Evolutionary conservation across 2,113 vertebrate species (phyloP).

Genomic region (Craseonycteris thonglongyai): DNA sequence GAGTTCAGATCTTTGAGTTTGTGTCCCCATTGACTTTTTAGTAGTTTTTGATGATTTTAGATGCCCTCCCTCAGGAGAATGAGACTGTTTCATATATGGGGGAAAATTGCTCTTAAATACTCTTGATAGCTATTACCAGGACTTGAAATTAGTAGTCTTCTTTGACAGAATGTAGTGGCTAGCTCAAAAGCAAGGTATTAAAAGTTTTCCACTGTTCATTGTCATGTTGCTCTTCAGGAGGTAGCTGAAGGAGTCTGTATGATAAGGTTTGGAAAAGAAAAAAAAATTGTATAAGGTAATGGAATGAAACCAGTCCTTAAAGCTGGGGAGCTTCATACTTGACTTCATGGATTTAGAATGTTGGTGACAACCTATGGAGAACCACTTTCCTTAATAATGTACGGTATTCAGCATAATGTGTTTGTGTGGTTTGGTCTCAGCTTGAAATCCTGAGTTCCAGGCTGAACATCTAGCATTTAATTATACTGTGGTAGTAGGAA

Average conservation of each 20-base stretch:
- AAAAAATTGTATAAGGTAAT: not conserved
- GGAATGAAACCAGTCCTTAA: not conserved
- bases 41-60: not conserved
- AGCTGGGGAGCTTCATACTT: not conserved
- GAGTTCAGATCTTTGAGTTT: not conserved
- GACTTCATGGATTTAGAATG: conserved; percentile 24
- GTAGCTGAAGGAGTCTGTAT: not conserved
- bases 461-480: not conserved
- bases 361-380: not conserved
- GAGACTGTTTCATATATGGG: not conserved
- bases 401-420: not conserved
- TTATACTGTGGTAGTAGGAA: not conserved
- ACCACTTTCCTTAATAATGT: not conserved
- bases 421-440: conserved; percentile 24
- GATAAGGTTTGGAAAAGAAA: not conserved
- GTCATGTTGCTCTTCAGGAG: not conserved
- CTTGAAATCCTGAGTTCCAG: conserved; percentile 26
- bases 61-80: not conserved
- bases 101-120: not conserved
- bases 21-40: not conserved
- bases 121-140: not conserved
- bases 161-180: not conserved
- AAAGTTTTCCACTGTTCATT: not conserved
- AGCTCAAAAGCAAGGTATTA: not conserved
- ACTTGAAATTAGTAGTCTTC: not conserved